Conservation (phyloP, 30 jellyfish, hydroid and myxozoan genomes). For the Chironex yamaguchii region DNA sequence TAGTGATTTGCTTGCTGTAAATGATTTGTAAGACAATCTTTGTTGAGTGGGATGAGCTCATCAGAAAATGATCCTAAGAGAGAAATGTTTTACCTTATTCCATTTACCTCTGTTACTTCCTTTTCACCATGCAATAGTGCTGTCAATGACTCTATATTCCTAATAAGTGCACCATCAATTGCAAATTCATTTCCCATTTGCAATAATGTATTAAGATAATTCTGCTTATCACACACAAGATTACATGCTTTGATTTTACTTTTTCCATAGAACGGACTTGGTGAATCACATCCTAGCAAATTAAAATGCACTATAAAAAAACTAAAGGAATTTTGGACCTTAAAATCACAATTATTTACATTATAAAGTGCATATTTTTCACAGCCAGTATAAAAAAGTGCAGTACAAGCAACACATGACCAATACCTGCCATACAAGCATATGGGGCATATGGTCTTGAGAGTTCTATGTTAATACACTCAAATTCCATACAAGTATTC, state of each 20-base stretch:
- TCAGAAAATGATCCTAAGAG: slow-evolving; percentile 52
- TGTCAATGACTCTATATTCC: background rate
- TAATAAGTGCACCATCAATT: slow-evolving; percentile 2
- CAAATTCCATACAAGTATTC: too few relatives aligned
- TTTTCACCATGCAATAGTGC: slow-evolving; percentile 25
- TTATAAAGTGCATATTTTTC: too few relatives aligned
- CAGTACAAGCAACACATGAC: too few relatives aligned
- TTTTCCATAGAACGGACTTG: slow-evolving; percentile 68
- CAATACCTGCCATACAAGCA: too few relatives aligned
- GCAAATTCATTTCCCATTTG: slow-evolving; percentile 27
- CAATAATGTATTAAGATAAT: slow-evolving; percentile 4
- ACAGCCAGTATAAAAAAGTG: too few relatives aligned
- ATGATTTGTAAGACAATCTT: slow-evolving; percentile 43
- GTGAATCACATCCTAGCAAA: slow-evolving; percentile 61
- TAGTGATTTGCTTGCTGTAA: slow-evolving; percentile 64
- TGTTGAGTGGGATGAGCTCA: slow-evolving; percentile 56
- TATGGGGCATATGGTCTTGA: too few relatives aligned
- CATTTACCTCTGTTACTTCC: slow-evolving; percentile 22
- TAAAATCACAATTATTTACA: too few relatives aligned
- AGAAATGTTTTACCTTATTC: slow-evolving; percentile 27
- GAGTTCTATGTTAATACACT: too few relatives aligned
- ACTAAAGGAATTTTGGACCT: too few relatives aligned
- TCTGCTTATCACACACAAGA: background rate
- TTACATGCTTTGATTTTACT: slow-evolving; percentile 55
- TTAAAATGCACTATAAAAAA: too few relatives aligned